Base-by-base conservation (phyloP, 2,113 vertebrate genomes). In the Apeltes quadracus region DNA sequence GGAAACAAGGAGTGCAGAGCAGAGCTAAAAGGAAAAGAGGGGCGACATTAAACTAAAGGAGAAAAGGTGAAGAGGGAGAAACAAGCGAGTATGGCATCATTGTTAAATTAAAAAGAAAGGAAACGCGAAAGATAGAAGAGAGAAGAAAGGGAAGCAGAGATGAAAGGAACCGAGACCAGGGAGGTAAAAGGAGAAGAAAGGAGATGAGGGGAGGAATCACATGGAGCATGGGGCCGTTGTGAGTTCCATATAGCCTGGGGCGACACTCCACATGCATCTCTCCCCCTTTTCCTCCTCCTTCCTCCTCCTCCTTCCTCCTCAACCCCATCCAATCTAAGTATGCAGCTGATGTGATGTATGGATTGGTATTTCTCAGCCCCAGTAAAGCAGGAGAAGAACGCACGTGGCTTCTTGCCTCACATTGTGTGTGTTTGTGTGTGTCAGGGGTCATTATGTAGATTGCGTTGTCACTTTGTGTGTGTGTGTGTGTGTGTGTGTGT, bases 381-480 rank as follows among this genome's bases (percentile, higher is more conserved):
- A 77, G 23, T 64, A 57, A 82, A 70, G 20, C 70, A 76, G 8
- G 25, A 50, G 58, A 69, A 38, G 15, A 29, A 64, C 38, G 53
- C 50, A 70, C 61, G 55, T 80, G 71, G 16, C 29, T 61, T 48
- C 67, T 36, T 75, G 41, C 63, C 51, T 57, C 54, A 61, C 3
- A 29, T 75, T 50, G 4, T 23, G 29, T 54, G 41, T 72, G 50
- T 70, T 29, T 51, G 54, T 50, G 62, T 62, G 66, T 78, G 48
- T 79, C 56, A 56, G 32, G 62, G 48, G 48, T 54, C 61, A 72
- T 82, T 57, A 71, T 82, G 69, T 72, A 79, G 78, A 82, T 75
- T 34, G 73, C 75, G 69, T 75, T 54, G 63, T 73, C 57, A 7
- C 74, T 53, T 1, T 67, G 22, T 75, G 59, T 59, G 64, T 69